Conservation (phyloP, 2,888 invertebrate species). For the Cheilosia pagana region DNA sequence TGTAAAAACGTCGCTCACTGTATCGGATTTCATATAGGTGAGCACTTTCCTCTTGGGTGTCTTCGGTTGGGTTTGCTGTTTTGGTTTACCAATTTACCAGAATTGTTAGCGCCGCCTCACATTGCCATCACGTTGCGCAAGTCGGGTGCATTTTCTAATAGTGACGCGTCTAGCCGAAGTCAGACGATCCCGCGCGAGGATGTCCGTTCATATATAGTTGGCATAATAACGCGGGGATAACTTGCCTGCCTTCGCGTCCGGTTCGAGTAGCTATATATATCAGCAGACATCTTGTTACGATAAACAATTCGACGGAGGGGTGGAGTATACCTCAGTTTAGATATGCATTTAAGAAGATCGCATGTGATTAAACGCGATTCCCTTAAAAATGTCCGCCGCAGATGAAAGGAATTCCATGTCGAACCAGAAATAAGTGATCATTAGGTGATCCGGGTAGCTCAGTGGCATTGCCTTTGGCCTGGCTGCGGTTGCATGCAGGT, state of each 20-base stretch:
- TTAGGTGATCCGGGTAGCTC: slow-evolving; percentile 77
- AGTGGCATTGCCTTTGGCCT: slow-evolving; percentile 66
- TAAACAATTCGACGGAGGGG: slow-evolving; percentile 61
- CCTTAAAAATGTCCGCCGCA: slow-evolving; percentile 77
- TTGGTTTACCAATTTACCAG: background rate
- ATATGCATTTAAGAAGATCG: slow-evolving; percentile 63
- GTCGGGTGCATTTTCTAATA: background rate
- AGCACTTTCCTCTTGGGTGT: slow-evolving; percentile 24
- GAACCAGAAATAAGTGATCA: slow-evolving; percentile 79
- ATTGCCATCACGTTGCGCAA: too few relatives aligned
- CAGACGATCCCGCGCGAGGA: background rate
- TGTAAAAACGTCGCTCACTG: slow-evolving; percentile 39
- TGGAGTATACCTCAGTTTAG: slow-evolving; percentile 37
- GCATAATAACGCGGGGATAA: background rate
- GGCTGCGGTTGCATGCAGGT: slow-evolving; percentile 71
- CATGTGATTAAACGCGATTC: slow-evolving; percentile 72
- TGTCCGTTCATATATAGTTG: background rate
- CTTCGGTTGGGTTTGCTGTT: background rate
- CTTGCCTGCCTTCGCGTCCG: background rate
- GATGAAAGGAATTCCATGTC: slow-evolving; percentile 80
- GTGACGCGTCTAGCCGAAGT: background rate
- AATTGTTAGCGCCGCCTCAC: background rate
- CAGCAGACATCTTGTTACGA: slow-evolving; percentile 60
- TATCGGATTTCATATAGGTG: slow-evolving; percentile 27
- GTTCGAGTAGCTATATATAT: slow-evolving; percentile 20